Evolutionary conservation across 2,797 vertebrate genomes (phyloP), one percentile per base, ranked within the genome.

Genomic region (Sphaeramia orbicularis): DNA sequence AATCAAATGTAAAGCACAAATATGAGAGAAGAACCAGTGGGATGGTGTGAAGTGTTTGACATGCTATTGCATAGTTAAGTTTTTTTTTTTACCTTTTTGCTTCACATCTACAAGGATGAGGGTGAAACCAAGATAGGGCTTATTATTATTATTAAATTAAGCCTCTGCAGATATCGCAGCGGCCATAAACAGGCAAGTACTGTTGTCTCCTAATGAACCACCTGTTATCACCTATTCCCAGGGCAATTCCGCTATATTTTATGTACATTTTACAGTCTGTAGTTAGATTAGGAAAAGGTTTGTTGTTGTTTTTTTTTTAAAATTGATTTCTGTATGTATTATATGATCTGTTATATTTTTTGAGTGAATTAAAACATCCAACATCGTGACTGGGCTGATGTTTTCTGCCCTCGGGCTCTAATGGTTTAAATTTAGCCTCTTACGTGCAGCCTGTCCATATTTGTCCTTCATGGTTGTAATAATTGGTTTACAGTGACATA

Each of bases 401-500:
- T 47, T 19, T 78, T 66, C n/a, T 60, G 44, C 76, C 65, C 62
- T 49, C 18, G 51, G 76, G 44, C 36, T 62, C 36, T 44, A 55
- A 19, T 4, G 14, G 4, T 16, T 55, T 71, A 51, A 48, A 67
- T 64, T 65, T 59, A 82, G 62, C 59, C 36, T 48, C 61, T 89
- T 86, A 73, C 71, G 74, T 79, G 84, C 68, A 78, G 15, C 42
- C 59, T 49, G 36, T 49, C 19, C 51, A 62, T 24, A 74, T 81
- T 78, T 71, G 30, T 61, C 36, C 56, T 44, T 38, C 77, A 47
- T 55, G 50, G 47, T 30, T 32, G 32, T 50, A 54, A 64, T 89
- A 85, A 90, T 82, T 76, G 62, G 59, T 85, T 88, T 84, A 86
- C 36, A 37, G 47, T 80, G 75, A 81, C 47, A 49, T 90, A 87